A percentile compares a stretch with the other conserved stretches of the same genome.
phyloP scores from a whole-genome alignment of 2,113 vertebrate species.

The Lasiurus borealis region DNA sequence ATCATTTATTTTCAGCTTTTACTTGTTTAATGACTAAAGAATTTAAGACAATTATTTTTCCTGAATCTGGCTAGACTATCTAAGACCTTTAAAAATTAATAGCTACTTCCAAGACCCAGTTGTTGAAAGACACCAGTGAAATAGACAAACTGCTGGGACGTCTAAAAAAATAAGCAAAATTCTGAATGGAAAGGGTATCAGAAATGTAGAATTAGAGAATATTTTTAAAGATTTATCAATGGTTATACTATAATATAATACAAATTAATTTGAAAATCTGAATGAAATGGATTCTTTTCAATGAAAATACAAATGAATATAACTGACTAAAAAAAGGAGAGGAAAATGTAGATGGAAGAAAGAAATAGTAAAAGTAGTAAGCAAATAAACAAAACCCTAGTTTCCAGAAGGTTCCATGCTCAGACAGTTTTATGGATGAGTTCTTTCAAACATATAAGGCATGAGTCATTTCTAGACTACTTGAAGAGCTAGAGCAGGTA shows the following conservation, averaged over 20 bases:
- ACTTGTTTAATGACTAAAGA: conserved; percentile 36
- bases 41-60: conserved; percentile 47
- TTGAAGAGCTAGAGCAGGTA: neutral
- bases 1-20: conserved; percentile 28
- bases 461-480: neutral
- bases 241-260: neutral
- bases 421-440: neutral
- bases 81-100: neutral
- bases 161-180: conserved; percentile 41
- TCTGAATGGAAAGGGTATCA: neutral
- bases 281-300: neutral
- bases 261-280: conserved; percentile 33
- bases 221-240: neutral
- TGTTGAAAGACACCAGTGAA: neutral
- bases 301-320: conserved; percentile 49
- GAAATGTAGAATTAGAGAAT: neutral
- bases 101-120: neutral
- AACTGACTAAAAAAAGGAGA: neutral
- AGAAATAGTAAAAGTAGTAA: neutral
- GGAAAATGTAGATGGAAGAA: neutral
- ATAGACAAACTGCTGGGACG: neutral
- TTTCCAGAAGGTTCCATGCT: neutral
- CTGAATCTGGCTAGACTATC: neutral
- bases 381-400: neutral
- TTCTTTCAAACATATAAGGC: conserved; percentile 16